These are phyloP conservation scores for Brachymystax lenok DNA, from an alignment of 2,797 vertebrate species.

Conservation along the genomic window DNA sequence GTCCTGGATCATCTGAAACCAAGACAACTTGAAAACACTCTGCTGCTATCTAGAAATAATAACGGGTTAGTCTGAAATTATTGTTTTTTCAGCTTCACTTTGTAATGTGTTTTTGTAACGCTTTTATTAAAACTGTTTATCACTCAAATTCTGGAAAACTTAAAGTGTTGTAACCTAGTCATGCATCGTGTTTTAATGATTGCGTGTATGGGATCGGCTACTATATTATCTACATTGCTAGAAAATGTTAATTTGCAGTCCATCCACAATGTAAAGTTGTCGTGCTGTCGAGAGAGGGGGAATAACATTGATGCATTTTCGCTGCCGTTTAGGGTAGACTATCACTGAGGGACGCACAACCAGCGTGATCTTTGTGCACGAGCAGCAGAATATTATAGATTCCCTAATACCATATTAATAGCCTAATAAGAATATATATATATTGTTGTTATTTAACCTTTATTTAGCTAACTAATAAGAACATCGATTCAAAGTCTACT, in stretches of 20 bases:
- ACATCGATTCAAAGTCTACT: background rate
- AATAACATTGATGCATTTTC: background rate
- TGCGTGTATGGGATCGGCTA: no score
- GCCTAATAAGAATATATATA: background rate
- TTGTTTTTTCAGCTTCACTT: constrained; percentile 12
- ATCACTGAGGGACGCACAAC: background rate
- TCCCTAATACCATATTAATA: background rate
- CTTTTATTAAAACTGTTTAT: background rate
- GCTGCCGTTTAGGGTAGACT: background rate
- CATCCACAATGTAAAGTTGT: background rate
- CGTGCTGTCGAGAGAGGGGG: background rate
- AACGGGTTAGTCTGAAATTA: constrained; percentile 30
- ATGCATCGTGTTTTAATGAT: no score
- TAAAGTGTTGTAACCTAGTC: background rate
- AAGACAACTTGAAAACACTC: constrained; percentile 59
- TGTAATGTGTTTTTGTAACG: background rate
- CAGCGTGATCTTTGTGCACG: background rate
- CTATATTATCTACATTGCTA: no score
- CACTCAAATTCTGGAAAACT: background rate
- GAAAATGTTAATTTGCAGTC: no score
- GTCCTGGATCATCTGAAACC: constrained; percentile 77
- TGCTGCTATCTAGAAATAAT: constrained; percentile 41
- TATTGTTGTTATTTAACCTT: no score
- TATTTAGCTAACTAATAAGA: background rate
- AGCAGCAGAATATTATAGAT: background rate